Conservation (phyloP, 1,140 invertebrate species). For the Pseudomyrmex concolor region DNA sequence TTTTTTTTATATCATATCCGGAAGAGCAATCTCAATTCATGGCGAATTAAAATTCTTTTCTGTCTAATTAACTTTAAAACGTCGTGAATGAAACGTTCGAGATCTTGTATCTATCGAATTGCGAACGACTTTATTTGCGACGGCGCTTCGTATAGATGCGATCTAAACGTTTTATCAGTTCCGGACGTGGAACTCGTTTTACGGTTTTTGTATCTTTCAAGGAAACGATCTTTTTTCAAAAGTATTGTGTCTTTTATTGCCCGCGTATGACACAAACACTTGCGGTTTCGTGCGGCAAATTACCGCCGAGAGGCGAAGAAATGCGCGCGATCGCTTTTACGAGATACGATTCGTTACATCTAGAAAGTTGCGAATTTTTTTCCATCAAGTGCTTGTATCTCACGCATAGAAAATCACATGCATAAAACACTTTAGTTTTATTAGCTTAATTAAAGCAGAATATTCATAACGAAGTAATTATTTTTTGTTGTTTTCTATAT, state of each 20-base stretch:
- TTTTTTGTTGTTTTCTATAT: too few species aligned
- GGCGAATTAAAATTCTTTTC: conserved; percentile 6
- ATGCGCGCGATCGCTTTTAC: too few species aligned
- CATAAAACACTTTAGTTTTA: too few species aligned
- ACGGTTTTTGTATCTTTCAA: neutral
- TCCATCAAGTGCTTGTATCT: too few species aligned
- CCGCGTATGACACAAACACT: neutral
- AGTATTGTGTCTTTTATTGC: neutral
- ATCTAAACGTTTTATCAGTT: conserved; percentile 7
- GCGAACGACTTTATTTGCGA: neutral
- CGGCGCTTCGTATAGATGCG: neutral
- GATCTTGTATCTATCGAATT: neutral
- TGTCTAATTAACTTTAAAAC: conserved; percentile 31
- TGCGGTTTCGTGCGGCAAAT: neutral
- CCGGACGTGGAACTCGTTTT: neutral
- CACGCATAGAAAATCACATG: too few species aligned
- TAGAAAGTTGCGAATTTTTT: too few species aligned
- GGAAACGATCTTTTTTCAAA: neutral
- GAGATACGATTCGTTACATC: too few species aligned
- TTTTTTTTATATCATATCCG: neutral
- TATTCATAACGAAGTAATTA: too few species aligned
- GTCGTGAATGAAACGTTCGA: neutral
- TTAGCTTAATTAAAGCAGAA: too few species aligned
- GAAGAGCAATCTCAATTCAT: neutral
- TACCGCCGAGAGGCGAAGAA: too few species aligned